phyloP scores from a whole-genome alignment of 2,113 vertebrate genomes.

The Monopterus albus region DNA sequence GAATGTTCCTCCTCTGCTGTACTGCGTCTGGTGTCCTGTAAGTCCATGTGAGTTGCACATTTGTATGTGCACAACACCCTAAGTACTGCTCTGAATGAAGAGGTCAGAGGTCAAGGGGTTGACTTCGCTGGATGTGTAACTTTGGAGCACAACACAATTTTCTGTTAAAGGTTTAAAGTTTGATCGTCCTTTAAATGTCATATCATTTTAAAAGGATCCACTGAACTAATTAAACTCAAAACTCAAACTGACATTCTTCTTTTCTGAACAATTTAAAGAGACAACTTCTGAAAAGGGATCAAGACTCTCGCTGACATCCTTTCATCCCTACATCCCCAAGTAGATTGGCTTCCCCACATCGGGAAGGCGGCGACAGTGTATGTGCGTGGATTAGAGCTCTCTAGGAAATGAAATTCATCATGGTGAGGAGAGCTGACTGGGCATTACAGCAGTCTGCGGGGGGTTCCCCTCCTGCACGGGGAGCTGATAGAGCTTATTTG shows the following conservation, averaged over 20 bases:
- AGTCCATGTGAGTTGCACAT: no score
- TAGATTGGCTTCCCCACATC: conserved; percentile 38
- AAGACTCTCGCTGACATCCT: not conserved
- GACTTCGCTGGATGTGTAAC: no score
- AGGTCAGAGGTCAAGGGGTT: no score
- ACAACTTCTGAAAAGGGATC: rapidly evolving
- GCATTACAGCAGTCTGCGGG: conserved; percentile 26
- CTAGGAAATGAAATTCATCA: conserved; percentile 26
- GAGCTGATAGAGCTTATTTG: conserved; percentile 47
- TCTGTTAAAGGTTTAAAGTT: not conserved
- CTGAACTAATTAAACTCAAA: not conserved
- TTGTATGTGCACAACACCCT: no score
- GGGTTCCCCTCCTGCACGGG: conserved; percentile 29
- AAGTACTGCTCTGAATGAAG: no score
- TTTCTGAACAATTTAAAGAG: not conserved
- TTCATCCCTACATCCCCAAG: conserved; percentile 6
- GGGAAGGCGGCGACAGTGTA: not conserved
- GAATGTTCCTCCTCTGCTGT: no score
- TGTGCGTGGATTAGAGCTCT: not conserved
- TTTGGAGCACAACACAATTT: no score
- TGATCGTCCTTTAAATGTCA: not conserved
- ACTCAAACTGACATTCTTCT: not conserved
- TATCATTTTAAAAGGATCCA: not conserved
- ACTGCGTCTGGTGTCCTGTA: no score
- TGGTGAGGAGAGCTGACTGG: conserved; percentile 42